Evolutionary conservation across 2,797 vertebrate species (phyloP).

Genomic region (Xiphophorus birchmanni): DNA sequence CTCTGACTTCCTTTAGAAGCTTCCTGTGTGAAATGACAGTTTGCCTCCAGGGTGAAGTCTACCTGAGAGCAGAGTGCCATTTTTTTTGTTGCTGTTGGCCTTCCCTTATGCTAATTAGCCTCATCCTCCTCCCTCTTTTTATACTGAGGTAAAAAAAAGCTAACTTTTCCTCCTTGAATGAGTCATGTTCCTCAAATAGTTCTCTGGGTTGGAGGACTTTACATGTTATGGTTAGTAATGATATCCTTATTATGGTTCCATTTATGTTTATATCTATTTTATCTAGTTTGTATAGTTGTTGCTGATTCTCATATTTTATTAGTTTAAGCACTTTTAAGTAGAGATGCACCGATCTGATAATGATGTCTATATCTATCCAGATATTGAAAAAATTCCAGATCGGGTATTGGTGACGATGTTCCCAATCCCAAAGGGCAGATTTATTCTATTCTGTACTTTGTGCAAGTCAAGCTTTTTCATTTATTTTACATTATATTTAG

Average conservation of each 20-base stretch:
- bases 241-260: background rate
- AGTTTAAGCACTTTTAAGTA: background rate
- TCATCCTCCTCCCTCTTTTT: constrained; percentile 22
- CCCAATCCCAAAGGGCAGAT: no score
- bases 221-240: background rate
- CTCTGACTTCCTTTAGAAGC: constrained; percentile 24
- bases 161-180: background rate
- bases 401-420: no score
- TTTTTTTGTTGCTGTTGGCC: constrained; percentile 35
- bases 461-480: no score
- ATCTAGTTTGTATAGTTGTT: background rate
- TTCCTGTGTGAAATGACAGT: constrained; percentile 38
- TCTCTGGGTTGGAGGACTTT: background rate
- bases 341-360: no score
- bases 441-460: no score
- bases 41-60: background rate
- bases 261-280: background rate
- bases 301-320: background rate
- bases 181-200: background rate
- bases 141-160: background rate
- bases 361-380: no score
- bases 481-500: no score
- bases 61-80: constrained; percentile 22
- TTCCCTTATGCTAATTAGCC: constrained; percentile 54
- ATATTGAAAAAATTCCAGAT: no score